A percentile compares a stretch with the other conserved stretches of the same genome.
phyloP scores from a whole-genome alignment of 2,888 invertebrate genomes.

The Synergus laeviventris region DNA sequence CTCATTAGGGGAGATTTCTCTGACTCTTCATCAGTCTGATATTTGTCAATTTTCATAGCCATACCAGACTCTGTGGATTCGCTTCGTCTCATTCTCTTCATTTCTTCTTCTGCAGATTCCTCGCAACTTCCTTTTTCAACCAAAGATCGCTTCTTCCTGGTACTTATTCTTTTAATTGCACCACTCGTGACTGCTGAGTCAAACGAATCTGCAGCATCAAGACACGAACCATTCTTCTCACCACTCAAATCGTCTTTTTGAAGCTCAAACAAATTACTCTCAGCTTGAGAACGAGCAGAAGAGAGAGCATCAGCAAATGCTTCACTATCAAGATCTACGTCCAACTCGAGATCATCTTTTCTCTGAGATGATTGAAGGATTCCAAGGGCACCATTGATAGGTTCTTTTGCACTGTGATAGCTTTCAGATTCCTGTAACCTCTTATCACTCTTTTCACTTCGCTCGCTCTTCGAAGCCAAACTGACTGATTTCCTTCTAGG shows the following conservation, averaged over 20 bases:
- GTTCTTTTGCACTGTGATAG: conserved; percentile 71
- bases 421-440: conserved; percentile 68
- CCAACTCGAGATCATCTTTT: conserved; percentile 57
- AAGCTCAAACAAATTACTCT: conserved; percentile 47
- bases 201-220: conserved; percentile 75
- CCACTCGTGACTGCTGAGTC: conserved; percentile 61
- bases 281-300: conserved; percentile 53
- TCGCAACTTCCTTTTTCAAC: conserved; percentile 63
- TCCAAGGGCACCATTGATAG: conserved; percentile 48
- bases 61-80: conserved; percentile 32
- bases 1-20: conserved; percentile 58
- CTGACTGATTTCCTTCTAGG: conserved; percentile 82
- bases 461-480: conserved; percentile 73
- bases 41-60: conserved; percentile 40
- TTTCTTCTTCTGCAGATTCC: conserved; percentile 58
- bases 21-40: conserved; percentile 53
- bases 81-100: conserved; percentile 24
- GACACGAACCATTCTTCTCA: conserved; percentile 59
- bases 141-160: conserved; percentile 61
- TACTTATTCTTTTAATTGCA: conserved; percentile 71
- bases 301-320: conserved; percentile 71
- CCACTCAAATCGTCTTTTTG: conserved; percentile 45
- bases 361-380: conserved; percentile 53
- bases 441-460: conserved; percentile 72
- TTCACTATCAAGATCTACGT: conserved; percentile 67